Conservation (phyloP, 2,888 invertebrate species). For the Cephus rjabovi region DNA sequence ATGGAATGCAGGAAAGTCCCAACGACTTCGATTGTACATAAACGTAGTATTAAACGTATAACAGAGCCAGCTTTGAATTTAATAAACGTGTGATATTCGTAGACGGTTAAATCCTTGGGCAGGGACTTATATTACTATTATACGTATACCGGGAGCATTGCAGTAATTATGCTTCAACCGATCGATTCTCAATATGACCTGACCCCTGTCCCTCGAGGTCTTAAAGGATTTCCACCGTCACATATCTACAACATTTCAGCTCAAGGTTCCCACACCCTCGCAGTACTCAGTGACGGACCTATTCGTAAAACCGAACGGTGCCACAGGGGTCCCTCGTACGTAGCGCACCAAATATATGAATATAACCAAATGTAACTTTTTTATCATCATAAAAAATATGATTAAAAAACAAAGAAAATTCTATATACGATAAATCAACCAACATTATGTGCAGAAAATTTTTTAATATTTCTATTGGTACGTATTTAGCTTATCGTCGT, state of each 20-base stretch:
- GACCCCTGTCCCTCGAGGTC: background rate
- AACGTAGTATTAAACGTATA: background rate
- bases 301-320: background rate
- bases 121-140: background rate
- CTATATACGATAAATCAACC: background rate
- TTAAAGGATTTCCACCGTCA: background rate
- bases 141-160: background rate
- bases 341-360: background rate
- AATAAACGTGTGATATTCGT: background rate
- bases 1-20: constrained; percentile 45
- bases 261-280: background rate
- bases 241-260: background rate
- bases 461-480: background rate
- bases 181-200: background rate
- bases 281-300: background rate
- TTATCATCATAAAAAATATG: background rate
- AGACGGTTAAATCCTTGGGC: background rate
- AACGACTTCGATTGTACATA: constrained; percentile 12
- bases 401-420: background rate
- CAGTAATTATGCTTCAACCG: background rate
- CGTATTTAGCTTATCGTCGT: too few species aligned
- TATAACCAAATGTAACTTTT: background rate
- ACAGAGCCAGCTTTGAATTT: background rate
- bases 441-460: background rate
- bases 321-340: background rate